Conservation (phyloP, 1,140 invertebrate species). For the Antheraea pernyi region DNA sequence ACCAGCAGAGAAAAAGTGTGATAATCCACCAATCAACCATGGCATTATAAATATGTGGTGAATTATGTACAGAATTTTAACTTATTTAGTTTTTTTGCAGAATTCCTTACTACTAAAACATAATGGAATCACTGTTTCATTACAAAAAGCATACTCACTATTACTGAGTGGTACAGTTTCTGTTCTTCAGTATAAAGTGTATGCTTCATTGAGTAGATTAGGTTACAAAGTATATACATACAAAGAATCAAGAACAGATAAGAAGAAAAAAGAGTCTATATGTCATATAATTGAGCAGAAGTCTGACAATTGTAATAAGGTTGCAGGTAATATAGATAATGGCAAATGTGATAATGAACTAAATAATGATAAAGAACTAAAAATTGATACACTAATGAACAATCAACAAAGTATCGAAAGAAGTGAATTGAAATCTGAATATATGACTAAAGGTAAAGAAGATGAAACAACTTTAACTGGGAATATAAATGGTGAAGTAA, state of each 20-base stretch:
- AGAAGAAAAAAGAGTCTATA: slow-evolving; percentile 11
- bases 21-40: no score
- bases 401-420: no score
- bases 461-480: neutral
- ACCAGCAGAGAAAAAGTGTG: no score
- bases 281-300: neutral
- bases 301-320: neutral
- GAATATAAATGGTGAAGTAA: neutral
- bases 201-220: slow-evolving; percentile 79
- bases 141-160: slow-evolving; percentile 82
- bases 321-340: neutral
- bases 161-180: slow-evolving; percentile 74
- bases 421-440: neutral
- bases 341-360: neutral
- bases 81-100: slow-evolving; percentile 66
- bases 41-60: no score
- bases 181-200: slow-evolving; percentile 82
- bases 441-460: neutral
- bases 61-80: neutral
- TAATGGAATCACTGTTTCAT: slow-evolving; percentile 79
- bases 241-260: slow-evolving; percentile 16
- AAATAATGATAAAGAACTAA: neutral
- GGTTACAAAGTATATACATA: slow-evolving; percentile 78
- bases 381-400: no score
- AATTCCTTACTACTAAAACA: slow-evolving; percentile 80